A percentile compares a stretch with the other conserved stretches of the same genome.
These are phyloP conservation scores for Synchiropus splendidus DNA, from an alignment of 2,113 vertebrate species.

Conservation along the genomic window DNA sequence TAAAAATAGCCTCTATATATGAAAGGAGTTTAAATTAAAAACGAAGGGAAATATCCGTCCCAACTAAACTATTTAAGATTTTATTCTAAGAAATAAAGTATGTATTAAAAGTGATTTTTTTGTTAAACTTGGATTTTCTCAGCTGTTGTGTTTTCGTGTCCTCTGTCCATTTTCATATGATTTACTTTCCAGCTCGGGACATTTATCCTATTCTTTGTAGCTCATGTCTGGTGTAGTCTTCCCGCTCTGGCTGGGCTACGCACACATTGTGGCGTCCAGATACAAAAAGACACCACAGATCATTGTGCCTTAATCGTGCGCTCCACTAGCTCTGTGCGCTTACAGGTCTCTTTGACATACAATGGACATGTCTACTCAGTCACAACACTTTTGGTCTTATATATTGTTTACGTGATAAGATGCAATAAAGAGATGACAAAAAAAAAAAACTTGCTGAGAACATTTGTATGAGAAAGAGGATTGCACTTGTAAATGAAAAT, in stretches of 20 bases:
- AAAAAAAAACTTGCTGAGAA: conserved; percentile 26
- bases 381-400: conserved; percentile 67
- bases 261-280: conserved; percentile 46
- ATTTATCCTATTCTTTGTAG: conserved; percentile 50
- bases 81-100: conserved; percentile 68
- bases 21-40: conserved; percentile 48
- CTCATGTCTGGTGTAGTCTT: conserved; percentile 43
- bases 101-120: conserved; percentile 71
- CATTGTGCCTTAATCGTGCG: conserved; percentile 27
- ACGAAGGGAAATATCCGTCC: conserved; percentile 38
- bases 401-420: conserved; percentile 61
- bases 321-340: conserved; percentile 33
- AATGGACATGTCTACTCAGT: conserved; percentile 51
- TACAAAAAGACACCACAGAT: conserved; percentile 34
- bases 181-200: conserved; percentile 55
- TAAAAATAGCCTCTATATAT: conserved; percentile 52
- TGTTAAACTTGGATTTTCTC: conserved; percentile 70
- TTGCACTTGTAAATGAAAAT: too few species aligned
- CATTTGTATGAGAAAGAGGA: conserved; percentile 11
- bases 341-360: conserved; percentile 42
- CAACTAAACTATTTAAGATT: conserved; percentile 62
- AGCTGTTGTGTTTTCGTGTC: conserved; percentile 57
- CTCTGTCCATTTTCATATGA: conserved; percentile 60
- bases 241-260: conserved; percentile 41
- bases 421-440: conserved; percentile 59